Evolutionary conservation across 1,140 invertebrate genomes (phyloP).

Genomic region (Macrotrachela quadricornifera): DNA sequence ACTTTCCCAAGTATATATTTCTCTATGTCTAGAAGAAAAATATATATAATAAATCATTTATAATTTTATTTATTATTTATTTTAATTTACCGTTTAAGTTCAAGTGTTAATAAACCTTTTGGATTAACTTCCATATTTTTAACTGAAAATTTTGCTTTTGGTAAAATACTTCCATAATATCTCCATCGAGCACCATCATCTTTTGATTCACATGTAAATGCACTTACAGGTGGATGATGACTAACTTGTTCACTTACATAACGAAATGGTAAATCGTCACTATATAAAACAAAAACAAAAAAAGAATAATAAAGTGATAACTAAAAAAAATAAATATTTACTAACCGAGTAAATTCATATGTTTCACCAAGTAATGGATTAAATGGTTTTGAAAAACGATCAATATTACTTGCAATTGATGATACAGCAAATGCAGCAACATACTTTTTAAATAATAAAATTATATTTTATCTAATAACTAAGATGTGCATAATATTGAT

Average conservation of each 20-base stretch:
- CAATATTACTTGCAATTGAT: conserved; percentile 73
- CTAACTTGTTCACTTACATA: conserved; percentile 74
- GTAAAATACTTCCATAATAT: conserved; percentile 74
- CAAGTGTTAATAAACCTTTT: conserved; percentile 65
- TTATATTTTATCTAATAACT: too few species aligned
- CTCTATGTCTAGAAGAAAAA: conserved; percentile 27
- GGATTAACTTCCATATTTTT: conserved; percentile 86
- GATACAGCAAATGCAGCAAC: conserved; percentile 74
- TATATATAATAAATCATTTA: background rate
- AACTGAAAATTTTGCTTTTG: conserved; percentile 84
- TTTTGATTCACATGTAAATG: conserved; percentile 63
- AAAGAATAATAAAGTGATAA: background rate
- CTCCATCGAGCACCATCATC: conserved; percentile 40
- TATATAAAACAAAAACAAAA: conserved; percentile 10
- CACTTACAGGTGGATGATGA: conserved; percentile 89
- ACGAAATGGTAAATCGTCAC: conserved; percentile 27
- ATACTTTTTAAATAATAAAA: conserved; percentile 36
- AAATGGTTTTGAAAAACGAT: conserved; percentile 77
- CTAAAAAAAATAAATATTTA: background rate
- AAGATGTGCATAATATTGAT: too few species aligned
- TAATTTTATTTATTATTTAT: background rate
- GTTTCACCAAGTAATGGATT: conserved; percentile 87
- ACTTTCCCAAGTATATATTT: conserved; percentile 84
- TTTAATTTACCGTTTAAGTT: conserved; percentile 48
- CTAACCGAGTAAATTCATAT: conserved; percentile 58